Base-by-base conservation (phyloP, 2,797 vertebrate genomes). In the Trachops cirrhosus region DNA sequence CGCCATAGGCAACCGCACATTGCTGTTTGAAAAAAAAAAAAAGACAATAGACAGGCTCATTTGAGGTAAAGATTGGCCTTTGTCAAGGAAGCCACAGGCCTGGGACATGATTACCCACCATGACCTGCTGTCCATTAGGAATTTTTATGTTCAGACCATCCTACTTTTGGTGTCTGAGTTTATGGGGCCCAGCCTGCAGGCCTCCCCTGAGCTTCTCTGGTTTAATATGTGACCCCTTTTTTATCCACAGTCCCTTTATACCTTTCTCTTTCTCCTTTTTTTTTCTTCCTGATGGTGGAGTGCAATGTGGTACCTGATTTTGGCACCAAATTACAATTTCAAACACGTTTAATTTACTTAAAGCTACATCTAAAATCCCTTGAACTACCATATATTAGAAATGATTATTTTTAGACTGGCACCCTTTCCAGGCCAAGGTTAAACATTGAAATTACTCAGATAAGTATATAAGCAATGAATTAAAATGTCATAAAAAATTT, bases 401-500 rank as follows among this genome's bases (percentile, higher is more conserved):
- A 59, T 44, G 21, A 29, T 41, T 62, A n/a, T 29, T 86, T 93
- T 92, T 75, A 94, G 89, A 54, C 44, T 68, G 57, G 2, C 18
- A 37, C 26, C 41, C 6, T 57, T 90, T 94, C 29, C 26, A 93
- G 52, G 78, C 41, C 88, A 93, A 70, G 52, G 57, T 80, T 62
- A 54, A 93, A 19, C 80, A 41, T 21, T 46, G 75, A 54, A 74
- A 0, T 93, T 86, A 41, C 52, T 82, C 34, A 89, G 48, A 89
- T 41, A 82, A 32, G n/a, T 52, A 1, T 74, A 54, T 57, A 29
- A 84, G 24, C 44, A 82, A 44, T 92, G 88, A 96, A 94, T 96
- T 75, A 95, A 95, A 94, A 74, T 88, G 59, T 57, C 86, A 85
- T 57, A 71, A 96, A 92, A 89, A 92, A 83, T 39, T 73, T 48